Conservation (phyloP, 2,113 vertebrate species). For the Cariama cristata region DNA sequence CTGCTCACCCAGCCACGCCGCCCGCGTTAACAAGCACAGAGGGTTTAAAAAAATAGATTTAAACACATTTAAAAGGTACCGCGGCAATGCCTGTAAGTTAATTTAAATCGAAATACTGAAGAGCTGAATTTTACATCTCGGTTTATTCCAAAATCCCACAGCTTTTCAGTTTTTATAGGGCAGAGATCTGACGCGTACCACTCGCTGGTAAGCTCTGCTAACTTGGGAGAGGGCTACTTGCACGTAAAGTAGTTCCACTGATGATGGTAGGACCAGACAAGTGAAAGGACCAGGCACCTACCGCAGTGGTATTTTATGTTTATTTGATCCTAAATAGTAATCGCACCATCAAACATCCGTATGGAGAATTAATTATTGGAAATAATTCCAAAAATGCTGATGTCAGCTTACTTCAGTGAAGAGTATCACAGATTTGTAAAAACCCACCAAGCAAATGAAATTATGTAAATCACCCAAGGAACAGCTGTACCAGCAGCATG, state of each 20-base stretch:
- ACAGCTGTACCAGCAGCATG: background rate
- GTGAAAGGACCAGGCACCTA: background rate
- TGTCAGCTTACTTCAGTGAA: background rate
- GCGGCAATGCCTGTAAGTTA: background rate
- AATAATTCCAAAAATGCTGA: background rate
- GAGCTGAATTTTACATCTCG: background rate
- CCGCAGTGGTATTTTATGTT: background rate
- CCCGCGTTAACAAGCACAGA: background rate
- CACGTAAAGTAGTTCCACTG: background rate
- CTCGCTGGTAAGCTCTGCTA: background rate
- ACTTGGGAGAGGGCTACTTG: background rate
- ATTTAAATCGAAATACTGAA: background rate
- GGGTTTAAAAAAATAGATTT: background rate
- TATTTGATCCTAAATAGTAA: background rate
- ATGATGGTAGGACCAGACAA: background rate
- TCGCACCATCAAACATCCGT: background rate
- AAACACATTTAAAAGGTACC: background rate
- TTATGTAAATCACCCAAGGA: background rate
- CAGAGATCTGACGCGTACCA: background rate
- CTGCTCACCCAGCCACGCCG: rapidly evolving
- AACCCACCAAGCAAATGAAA: background rate
- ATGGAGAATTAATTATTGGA: background rate
- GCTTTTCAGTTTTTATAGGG: background rate
- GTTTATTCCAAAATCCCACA: background rate
- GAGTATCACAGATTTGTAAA: background rate